Evolutionary conservation across 2,797 vertebrate species (phyloP), one percentile per base, ranked within the genome.

Genomic region (Champsocephalus gunnari): DNA sequence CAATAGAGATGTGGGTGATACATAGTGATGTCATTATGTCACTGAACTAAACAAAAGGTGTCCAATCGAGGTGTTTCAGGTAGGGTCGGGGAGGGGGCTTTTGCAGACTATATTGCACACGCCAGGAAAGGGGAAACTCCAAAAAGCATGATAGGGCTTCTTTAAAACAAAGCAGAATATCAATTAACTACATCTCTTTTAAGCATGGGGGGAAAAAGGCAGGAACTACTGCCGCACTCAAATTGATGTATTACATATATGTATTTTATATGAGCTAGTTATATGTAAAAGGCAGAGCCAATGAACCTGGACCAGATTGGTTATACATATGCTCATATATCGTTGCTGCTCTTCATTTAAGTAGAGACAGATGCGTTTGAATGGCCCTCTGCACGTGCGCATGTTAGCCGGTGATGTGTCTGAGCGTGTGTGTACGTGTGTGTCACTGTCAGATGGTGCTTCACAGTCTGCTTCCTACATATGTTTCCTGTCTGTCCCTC

Each of bases 351-450:
- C 65, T 71, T 79, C 47, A 64, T 77, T 71, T 66, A 65, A 74
- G 59, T 57, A 19, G 53, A 85, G 68, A 75, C 88, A 88, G 81
- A 85, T 84, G 71, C 41, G 49, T 85, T 63, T 69, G 60, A 81
- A 76, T 60, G 68, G 55, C 44, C 43, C 28, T 69, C 28, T 78
- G 66, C 51, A 14, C 3, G 38, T 59, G 64, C 1, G 16, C 51
- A 14, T 71, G 60, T 63, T 48, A 32, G 61, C 3, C 3, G 8
- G 45, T 49, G 69, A 38, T 50, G 59, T 48, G 38, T 70, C 13
- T 53, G 48, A 55, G 59, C 21, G 54, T 65, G 65, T 60, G 38
- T 51, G 53, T 49, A 24, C 67, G 11, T 28, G 45, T 51, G 60
- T 49, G 61, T 68, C 34, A 13, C 8, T 75, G 64, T 82, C 75